Evolutionary conservation across 1,140 invertebrate genomes (phyloP).

Genomic region (Zaprionus davidi): DNA sequence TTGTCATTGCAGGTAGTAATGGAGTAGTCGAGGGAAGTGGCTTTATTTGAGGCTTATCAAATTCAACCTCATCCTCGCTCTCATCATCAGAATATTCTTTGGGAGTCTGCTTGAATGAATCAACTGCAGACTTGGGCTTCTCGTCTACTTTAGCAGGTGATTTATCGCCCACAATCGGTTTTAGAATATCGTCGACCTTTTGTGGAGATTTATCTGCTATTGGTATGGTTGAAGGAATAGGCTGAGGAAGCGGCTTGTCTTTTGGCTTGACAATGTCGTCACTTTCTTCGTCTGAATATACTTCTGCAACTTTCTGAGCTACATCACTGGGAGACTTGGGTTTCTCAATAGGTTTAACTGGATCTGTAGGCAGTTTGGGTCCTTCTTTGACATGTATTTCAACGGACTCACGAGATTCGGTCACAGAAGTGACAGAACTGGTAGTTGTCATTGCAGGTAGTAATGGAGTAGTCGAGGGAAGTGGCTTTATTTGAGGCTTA

Average conservation of each 20-base stretch:
- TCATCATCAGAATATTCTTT: neutral
- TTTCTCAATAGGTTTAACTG: too few species aligned
- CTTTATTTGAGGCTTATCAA: slow-evolving; percentile 5
- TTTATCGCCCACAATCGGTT: neutral
- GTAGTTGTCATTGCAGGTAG: too few species aligned
- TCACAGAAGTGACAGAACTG: too few species aligned
- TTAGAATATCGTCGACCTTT: slow-evolving; percentile 4
- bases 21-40: neutral
- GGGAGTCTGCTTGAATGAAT: neutral
- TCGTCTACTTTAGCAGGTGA: neutral
- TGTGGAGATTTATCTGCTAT: slow-evolving; percentile 17
- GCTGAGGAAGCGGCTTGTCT: slow-evolving; percentile 2
- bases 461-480: too few species aligned
- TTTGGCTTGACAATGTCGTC: neutral
- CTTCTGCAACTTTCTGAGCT: too few species aligned
- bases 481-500: too few species aligned
- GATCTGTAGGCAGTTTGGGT: too few species aligned
- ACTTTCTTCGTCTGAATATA: too few species aligned
- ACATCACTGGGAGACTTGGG: too few species aligned
- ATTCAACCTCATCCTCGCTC: slow-evolving; percentile 7
- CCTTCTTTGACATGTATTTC: too few species aligned
- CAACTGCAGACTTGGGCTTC: slow-evolving; percentile 4
- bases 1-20: neutral
- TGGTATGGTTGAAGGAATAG: neutral
- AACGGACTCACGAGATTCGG: too few species aligned